A percentile compares a stretch with the other conserved stretches of the same genome.
Conservation (phyloP, 1,140 invertebrate species). For the Drosophila setifemur region DNA sequence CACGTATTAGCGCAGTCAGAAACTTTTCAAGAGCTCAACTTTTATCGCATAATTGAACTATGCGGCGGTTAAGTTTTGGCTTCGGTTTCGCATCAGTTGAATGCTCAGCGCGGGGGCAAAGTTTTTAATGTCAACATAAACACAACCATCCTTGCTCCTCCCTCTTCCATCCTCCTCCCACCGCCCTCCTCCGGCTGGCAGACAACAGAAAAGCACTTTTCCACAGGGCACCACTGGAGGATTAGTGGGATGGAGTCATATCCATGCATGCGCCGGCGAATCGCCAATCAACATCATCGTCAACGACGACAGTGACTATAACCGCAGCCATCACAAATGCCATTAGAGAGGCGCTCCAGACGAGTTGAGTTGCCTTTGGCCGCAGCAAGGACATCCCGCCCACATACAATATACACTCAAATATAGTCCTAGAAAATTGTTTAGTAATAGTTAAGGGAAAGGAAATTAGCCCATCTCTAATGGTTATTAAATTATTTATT, state of each 20-base stretch:
- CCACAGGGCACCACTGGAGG: conserved; percentile 13
- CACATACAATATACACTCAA: neutral
- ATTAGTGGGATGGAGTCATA: conserved; percentile 33
- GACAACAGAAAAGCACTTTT: conserved; percentile 50
- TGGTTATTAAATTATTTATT: too few relatives aligned
- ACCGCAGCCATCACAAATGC: conserved; percentile 76
- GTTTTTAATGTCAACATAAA: conserved; percentile 66
- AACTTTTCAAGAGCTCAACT: conserved; percentile 72
- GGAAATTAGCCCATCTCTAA: too few relatives aligned
- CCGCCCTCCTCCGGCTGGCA: neutral
- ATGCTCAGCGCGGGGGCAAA: conserved; percentile 47
- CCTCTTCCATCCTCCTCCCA: neutral
- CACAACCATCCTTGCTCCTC: conserved; percentile 16
- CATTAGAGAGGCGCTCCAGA: conserved; percentile 64
- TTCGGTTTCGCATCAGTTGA: conserved; percentile 21
- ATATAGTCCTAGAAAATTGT: neutral
- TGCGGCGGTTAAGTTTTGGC: conserved; percentile 42
- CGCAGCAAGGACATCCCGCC: conserved; percentile 15
- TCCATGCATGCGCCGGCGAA: conserved; percentile 59
- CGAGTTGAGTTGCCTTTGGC: conserved; percentile 13
- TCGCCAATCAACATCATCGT: conserved; percentile 78
- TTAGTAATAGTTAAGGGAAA: neutral
- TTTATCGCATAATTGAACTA: conserved; percentile 54
- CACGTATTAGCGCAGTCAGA: conserved; percentile 54
- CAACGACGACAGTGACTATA: conserved; percentile 65